Conservation (phyloP, 2,797 vertebrate species). For the Hemitrygon akajei region DNA sequence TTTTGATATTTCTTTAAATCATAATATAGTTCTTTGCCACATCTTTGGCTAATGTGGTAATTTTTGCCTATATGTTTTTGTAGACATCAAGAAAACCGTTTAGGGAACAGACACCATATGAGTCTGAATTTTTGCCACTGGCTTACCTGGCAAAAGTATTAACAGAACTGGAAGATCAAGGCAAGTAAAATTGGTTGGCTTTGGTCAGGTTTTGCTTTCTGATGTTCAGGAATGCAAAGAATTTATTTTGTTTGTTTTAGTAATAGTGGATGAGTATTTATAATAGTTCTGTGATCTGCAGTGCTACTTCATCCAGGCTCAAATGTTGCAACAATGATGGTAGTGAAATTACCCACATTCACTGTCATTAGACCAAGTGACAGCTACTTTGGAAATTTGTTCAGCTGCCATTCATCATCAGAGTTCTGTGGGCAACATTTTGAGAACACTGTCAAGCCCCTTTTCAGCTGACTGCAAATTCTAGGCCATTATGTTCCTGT, state of each 20-base stretch:
- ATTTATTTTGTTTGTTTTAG: neutral
- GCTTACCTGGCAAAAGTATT: slow-evolving; percentile 67
- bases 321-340: too few species aligned
- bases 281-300: neutral
- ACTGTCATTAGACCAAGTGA: too few species aligned
- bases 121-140: slow-evolving; percentile 64
- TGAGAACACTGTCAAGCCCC: too few species aligned
- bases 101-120: slow-evolving; percentile 45
- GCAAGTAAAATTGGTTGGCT: slow-evolving; percentile 45
- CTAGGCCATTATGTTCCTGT: neutral
- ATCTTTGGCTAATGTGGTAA: neutral
- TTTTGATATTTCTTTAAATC: slow-evolving; percentile 15
- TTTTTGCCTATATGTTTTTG: neutral
- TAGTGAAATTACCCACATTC: too few species aligned
- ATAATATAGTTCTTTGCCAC: neutral
- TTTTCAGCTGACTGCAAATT: too few species aligned
- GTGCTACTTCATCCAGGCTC: neutral
- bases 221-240: neutral
- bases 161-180: slow-evolving; percentile 59
- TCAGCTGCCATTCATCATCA: too few species aligned
- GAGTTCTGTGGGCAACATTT: too few species aligned
- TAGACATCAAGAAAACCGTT: slow-evolving; percentile 38
- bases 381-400: too few species aligned
- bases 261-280: neutral
- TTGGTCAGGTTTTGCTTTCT: neutral